Percentiles rank a stretch among this genome's conserved stretches.
These are phyloP conservation scores for Leptarthrus brevirostris DNA, from an alignment of 2,888 invertebrate species.

Conservation along the genomic window DNA sequence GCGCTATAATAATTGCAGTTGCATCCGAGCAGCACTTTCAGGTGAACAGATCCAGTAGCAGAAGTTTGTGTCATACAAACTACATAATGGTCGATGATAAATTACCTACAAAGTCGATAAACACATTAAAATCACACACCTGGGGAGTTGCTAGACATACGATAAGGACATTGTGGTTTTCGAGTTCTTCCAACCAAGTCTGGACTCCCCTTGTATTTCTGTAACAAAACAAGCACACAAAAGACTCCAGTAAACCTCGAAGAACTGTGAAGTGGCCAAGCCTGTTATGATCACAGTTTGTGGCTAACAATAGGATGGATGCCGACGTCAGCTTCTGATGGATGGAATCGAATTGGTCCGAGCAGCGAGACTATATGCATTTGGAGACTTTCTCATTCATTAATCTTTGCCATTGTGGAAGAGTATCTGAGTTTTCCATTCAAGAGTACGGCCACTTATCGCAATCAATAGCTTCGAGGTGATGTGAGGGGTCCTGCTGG, in stretches of 20 bases:
- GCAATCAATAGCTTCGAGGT: constrained; percentile 24
- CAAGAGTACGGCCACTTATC: constrained; percentile 28
- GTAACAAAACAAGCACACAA: background rate
- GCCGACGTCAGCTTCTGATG: background rate
- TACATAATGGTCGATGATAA: background rate
- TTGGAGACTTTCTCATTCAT: constrained; percentile 29
- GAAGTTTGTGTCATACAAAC: background rate
- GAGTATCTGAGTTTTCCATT: constrained; percentile 1
- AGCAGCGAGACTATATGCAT: constrained; percentile 1
- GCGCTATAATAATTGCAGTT: background rate
- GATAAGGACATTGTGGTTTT: too few species aligned
- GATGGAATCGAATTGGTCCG: background rate
- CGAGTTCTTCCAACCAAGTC: constrained; percentile 4
- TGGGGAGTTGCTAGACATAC: constrained; percentile 3
- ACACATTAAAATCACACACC: constrained; percentile 19
- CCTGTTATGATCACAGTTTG: background rate
- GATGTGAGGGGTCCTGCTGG: background rate
- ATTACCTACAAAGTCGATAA: constrained; percentile 15
- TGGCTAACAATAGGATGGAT: background rate
- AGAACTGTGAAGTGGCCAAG: background rate
- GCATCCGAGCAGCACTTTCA: background rate
- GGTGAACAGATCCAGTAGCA: background rate
- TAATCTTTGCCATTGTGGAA: constrained; percentile 44
- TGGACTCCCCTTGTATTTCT: background rate
- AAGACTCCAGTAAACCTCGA: background rate